Base-by-base conservation (phyloP, 2,113 vertebrate genomes). In the Falcunculus frontatus region DNA sequence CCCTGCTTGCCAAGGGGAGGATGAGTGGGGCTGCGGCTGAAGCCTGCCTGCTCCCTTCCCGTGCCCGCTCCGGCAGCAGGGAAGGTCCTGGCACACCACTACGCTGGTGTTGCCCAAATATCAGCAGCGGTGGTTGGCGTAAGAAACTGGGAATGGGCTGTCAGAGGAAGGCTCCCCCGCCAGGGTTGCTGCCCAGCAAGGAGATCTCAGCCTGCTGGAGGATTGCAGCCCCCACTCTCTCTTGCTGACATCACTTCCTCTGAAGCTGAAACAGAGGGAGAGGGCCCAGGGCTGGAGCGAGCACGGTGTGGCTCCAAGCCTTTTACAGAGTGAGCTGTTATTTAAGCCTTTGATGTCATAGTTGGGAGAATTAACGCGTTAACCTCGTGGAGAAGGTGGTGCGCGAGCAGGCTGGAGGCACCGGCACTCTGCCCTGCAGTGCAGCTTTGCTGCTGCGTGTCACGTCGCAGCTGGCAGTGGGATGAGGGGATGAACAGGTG, bases 281-380 rank as follows among this genome's bases (percentile, higher is more conserved):
- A 60, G 30, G 50, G 55, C 68, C 46, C 39, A 18, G 15, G 60
- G 85, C 90, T 83, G 82, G 65, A 11, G 65, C 0, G 1, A 50
- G 70, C 70, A 0, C 2, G 0, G 13, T 37, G 19, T 73, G 22
- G 6, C 68, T 80, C 57, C n/a, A 11, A 67, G 70, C 85, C 62
- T 56, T 53, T 63, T 50, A 56, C 72, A 30, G 52, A 7, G 0
- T 11, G 73, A 63, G 64, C 55, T 79, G 19, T 78, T 78, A 63
- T 93, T 93, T 70, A 84, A 90, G 68, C 46, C 47, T 86, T 90
- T 86, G 85, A 89, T 93, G 76, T 84, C 88, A n/a, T 10, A 81
- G 63, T 35, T 69, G 55, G 49, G 86, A 92, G 76, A 80, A 86
- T 90, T 63, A 86, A 88, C 39, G 82, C 13, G 2, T 52, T 78